Percentiles rank a stretch among this genome's conserved stretches.
Evolutionary conservation across 2,113 vertebrate species (phyloP).

Genomic region (Zosterops hypoxanthus): DNA sequence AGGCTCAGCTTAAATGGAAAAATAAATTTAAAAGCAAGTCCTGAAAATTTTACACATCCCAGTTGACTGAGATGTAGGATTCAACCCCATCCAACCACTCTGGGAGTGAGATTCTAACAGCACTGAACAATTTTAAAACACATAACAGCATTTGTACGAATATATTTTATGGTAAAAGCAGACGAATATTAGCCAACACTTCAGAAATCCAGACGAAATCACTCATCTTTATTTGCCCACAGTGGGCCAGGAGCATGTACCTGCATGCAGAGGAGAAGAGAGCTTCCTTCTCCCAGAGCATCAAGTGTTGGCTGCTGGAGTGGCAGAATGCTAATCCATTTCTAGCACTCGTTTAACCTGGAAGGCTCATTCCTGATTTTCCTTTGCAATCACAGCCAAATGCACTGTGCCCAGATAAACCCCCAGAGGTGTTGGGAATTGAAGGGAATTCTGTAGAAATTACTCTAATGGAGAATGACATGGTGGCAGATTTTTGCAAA

Average conservation of each 20-base stretch:
- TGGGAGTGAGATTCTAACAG: not conserved
- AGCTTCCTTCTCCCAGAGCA: not conserved
- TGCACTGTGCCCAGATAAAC: not conserved
- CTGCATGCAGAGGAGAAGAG: not conserved
- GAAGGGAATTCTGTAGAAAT: not conserved
- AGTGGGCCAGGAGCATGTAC: not conserved
- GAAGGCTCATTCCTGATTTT: not conserved
- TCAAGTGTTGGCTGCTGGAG: accelerated
- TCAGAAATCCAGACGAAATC: not conserved
- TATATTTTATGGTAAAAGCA: not conserved
- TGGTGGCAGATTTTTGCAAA: not conserved
- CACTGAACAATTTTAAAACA: not conserved
- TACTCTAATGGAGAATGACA: not conserved
- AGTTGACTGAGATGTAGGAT: not conserved
- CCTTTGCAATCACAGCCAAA: not conserved
- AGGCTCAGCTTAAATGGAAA: not conserved
- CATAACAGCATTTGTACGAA: not conserved
- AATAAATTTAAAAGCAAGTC: not conserved
- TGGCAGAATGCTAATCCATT: not conserved
- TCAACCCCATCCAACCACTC: not conserved
- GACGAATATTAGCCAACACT: not conserved
- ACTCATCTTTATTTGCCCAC: not conserved
- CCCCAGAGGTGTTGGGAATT: not conserved
- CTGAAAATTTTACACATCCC: not conserved
- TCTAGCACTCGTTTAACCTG: not conserved